Base-by-base conservation (phyloP, 2,888 invertebrate genomes). In the Microchrysa polita region DNA sequence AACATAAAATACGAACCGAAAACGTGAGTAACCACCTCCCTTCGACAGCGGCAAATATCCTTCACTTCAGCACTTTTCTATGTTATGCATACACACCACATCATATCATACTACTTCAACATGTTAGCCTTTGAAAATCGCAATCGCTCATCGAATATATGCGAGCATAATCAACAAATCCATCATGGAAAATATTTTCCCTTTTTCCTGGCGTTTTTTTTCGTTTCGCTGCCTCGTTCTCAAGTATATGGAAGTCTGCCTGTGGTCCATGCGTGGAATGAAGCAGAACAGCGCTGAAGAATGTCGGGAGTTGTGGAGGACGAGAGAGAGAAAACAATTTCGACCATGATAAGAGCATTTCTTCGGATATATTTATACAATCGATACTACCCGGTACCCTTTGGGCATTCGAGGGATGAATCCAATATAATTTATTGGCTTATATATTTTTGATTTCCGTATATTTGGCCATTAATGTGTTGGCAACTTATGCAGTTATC, bases 111-210 rank as follows among this genome's bases (percentile, higher is more conserved):
- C n/a, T n/a, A 65, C 16, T 20, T 65, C n/a, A 7, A 57, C 23
- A 48, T 65, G 20, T 34, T 22, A 16, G 57, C 57, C 42, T 55
- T 40, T 57, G 40, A 34, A 69, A 69, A 34, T 69, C 55, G 69
- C 69, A 69, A 69, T 69, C 69, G 69, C 57, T 69, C 69, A 69
- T 69, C 69, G 69, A 69, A 69, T n/a, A n/a, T n/a, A n/a, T n/a
- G n/a, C n/a, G n/a, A n/a, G n/a, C 40, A 69, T 69, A 69, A 69
- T 69, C 69, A 69, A 69, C 69, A 69, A 69, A 69, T 69, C 69
- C 69, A 69, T 69, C 69, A 69, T 69, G 16, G 69, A 40, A 69
- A 69, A 69, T 27, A 10, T 53, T 53, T 60, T 60, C 23, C n/a
- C 23, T 14, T 53, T 14, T 52, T 67, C n/a, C n/a, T n/a, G n/a